Base-by-base conservation (phyloP, 2,113 vertebrate genomes). In the Panthera tigris region DNA sequence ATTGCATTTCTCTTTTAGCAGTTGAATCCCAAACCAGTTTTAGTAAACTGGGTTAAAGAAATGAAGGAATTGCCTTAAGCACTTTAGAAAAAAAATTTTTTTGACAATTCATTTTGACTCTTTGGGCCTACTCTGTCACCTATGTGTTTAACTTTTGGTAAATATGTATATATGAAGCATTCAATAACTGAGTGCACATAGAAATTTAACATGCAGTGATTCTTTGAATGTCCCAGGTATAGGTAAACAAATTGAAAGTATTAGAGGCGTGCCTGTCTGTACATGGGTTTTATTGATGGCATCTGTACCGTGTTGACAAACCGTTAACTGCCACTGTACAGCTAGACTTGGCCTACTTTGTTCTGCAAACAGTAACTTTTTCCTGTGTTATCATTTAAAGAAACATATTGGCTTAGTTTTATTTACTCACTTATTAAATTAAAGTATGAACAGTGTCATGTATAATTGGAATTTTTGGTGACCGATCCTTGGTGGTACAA, bases 41-140 rank as follows among this genome's bases (percentile, higher is more conserved):
- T 95, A 98, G 96, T 97, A 96, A 95, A 95, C 66, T 98, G 97
- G 97, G 97, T 98, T 98, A 97, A 93, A 78, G 95, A 98, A 94
- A 97, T 95, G 74, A 98, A 98, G 92, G 85, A 98, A 93, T 97
- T 98, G 98, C 98, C 98, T 98, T 99, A 99, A 98, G 98, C 99
- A 99, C 98, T 99, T 98, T 98, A 98, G 98, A 94, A 23, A 94
- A 97, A 74, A 45, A 96, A 52, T 50, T 94, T 96, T 97, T 97
- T 95, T 89, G n/a, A 90, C 33, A 87, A 74, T 97, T 96, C 73
- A 74, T 92, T 96, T 94, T 97, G 19, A 95, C 76, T 92, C 18
- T 91, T 88, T 97, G 84, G 83, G 13, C 55, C 98, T 89, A 83
- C 85, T 80, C 27, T 95, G 65, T 97, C 82, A 91, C 90, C 89